Evolutionary conservation across 2,888 invertebrate genomes (phyloP).

Genomic region (Mesorhabditis spiculigera): DNA sequence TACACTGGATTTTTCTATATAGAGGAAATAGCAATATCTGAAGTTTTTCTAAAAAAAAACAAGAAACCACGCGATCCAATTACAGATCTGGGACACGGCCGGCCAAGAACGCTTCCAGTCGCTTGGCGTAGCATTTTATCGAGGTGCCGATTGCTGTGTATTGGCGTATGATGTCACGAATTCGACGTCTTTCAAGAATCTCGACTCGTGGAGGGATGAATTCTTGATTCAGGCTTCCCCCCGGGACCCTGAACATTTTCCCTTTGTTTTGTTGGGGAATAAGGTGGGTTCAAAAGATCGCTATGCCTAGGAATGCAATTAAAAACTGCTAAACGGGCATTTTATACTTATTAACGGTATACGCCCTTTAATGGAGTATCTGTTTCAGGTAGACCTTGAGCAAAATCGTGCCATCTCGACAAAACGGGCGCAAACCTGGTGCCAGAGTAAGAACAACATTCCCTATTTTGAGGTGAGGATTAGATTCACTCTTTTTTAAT

Average conservation of each 20-base stretch:
- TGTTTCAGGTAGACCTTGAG: slow-evolving; percentile 39
- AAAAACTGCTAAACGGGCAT: neutral
- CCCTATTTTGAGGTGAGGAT: slow-evolving; percentile 81
- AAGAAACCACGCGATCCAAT: neutral
- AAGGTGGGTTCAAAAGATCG: slow-evolving; percentile 70
- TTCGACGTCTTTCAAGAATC: slow-evolving; percentile 93
- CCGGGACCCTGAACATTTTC: slow-evolving; percentile 96
- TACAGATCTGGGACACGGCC: slow-evolving; percentile 91
- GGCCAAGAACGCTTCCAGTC: slow-evolving; percentile 99
- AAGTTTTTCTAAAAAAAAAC: neutral
- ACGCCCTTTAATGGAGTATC: neutral
- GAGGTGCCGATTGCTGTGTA: slow-evolving; percentile 92
- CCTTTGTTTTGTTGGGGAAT: slow-evolving; percentile 96
- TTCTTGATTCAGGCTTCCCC: slow-evolving; percentile 85
- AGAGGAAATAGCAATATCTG: neutral
- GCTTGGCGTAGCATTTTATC: slow-evolving; percentile 95
- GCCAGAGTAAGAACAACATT: slow-evolving; percentile 95
- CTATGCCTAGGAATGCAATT: neutral
- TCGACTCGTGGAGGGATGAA: slow-evolving; percentile 99
- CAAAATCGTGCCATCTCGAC: slow-evolving; percentile 73
- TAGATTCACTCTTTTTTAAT: neutral
- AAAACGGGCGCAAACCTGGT: slow-evolving; percentile 83
- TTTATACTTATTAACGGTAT: neutral
- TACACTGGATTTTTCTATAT: no score
- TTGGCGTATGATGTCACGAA: slow-evolving; percentile 98